These are phyloP conservation scores for Folsomia candida DNA, from an alignment of 2,888 invertebrate genomes.

Conservation along the genomic window DNA sequence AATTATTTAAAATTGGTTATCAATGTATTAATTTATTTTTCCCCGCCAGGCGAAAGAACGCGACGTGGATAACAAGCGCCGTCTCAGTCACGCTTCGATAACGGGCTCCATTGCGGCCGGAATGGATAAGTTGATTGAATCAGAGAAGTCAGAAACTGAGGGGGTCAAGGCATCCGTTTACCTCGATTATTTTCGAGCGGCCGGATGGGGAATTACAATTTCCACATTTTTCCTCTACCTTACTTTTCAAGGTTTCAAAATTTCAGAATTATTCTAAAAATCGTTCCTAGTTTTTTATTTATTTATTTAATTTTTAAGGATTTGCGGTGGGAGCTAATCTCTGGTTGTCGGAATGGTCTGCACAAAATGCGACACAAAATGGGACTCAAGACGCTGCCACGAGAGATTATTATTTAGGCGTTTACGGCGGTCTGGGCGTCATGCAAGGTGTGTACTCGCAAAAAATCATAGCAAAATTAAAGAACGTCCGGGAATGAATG, in stretches of 20 bases:
- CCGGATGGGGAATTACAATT: constrained; percentile 54
- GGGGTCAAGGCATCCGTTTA: constrained; percentile 58
- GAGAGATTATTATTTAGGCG: constrained; percentile 52
- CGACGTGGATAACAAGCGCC: neutral
- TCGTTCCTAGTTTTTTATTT: no score
- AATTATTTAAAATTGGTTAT: neutral
- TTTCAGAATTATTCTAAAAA: no score
- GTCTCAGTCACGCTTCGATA: neutral
- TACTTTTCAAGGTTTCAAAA: constrained; percentile 38
- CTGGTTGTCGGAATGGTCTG: constrained; percentile 52
- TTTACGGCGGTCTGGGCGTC: constrained; percentile 54
- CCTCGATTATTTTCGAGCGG: constrained; percentile 55
- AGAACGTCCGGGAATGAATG: no score
- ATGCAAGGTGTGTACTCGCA: constrained; percentile 53
- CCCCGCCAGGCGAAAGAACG: neutral
- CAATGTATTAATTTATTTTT: no score
- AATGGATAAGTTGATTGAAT: constrained; percentile 55
- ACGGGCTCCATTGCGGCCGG: neutral
- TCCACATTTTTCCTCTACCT: constrained; percentile 54
- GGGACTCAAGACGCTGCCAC: constrained; percentile 40
- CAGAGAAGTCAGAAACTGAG: constrained; percentile 57
- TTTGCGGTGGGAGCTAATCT: constrained; percentile 52
- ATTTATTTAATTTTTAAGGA: constrained; percentile 19
- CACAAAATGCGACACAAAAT: constrained; percentile 32
- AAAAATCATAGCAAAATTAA: no score